Base-by-base conservation (phyloP, 2,797 vertebrate genomes). In the Nannoperca obscura region DNA sequence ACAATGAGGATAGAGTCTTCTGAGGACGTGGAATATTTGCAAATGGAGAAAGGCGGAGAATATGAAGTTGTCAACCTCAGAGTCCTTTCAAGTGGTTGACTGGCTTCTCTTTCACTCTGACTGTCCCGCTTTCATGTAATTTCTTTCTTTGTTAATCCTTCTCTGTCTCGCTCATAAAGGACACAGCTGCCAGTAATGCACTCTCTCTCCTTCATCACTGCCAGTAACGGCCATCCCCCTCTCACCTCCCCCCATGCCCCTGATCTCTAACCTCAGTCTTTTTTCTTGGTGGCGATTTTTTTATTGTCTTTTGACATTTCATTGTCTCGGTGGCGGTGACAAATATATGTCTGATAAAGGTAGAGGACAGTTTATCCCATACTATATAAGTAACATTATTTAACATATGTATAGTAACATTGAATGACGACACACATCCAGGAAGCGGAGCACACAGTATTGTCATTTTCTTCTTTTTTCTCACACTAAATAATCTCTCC, bases 111-210 rank as follows among this genome's bases (percentile, higher is more conserved):
- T 91, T 95, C 94, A 66, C 77, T 95, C 81, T 96, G 95, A 96
- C 90, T 95, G 84, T 93, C 92, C 93, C 82, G 91, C 94, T 95
- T 95, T 95, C 88, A 96, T 92, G 90, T 94, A 66, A 62, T 77
- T 69, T 89, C 85, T 94, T 76, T 89, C 88, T 95, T 88, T 94
- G 88, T 91, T 83, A 92, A 91, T 94, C 90, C 92, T 91, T 94
- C 93, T 95, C 94, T 95, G 61, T 96, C 94, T 96, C 84, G 88
- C 93, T 96, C 95, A 96, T 87, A 93, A 94, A 95, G 90, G 92
- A 95, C 90, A 91, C 63, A 83, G 82, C 84, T 96, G 95, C 95
- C 95, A 94, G 95, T 96, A 96, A 96, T 90, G 82, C 65, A 76
- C 64, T 82, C 85, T 94, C 88, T 91, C 88, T 92, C 88, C 92